Conservation (phyloP, 2,888 invertebrate genomes). For the Drosophila gaucha region DNA sequence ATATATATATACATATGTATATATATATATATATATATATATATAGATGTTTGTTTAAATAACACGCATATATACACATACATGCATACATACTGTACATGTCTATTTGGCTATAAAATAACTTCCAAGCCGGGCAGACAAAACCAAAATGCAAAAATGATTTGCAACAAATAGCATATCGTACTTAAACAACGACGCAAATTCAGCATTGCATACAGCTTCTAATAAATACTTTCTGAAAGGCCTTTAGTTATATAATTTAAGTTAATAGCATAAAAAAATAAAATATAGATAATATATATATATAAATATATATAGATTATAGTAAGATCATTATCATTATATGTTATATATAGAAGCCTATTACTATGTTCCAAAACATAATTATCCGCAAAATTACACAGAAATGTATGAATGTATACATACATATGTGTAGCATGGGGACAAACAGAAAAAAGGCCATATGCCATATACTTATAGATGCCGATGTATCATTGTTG, state of each 20-base stretch:
- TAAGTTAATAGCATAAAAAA: conserved; percentile 15
- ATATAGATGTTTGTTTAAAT: background rate
- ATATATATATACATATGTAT: background rate
- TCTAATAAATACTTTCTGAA: conserved; percentile 21
- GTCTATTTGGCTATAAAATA: conserved; percentile 7
- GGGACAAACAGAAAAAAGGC: background rate
- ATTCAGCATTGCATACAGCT: conserved; percentile 9
- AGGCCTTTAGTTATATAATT: conserved; percentile 17
- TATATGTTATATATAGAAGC: background rate
- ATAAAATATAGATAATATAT: background rate
- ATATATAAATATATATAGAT: background rate
- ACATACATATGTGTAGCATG: background rate
- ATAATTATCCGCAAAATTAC: background rate
- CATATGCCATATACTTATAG: background rate
- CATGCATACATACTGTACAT: background rate
- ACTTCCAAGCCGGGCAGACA: conserved; percentile 10
- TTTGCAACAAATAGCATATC: conserved; percentile 15
- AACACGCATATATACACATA: conserved; percentile 2
- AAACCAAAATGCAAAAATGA: conserved; percentile 12
- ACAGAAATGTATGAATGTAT: background rate
- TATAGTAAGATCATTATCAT: background rate
- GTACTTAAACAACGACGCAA: conserved; percentile 19
- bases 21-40: background rate
- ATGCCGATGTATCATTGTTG: background rate
- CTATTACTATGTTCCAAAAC: background rate